A percentile compares a stretch with the other conserved stretches of the same genome.
Conservation (phyloP, 2,888 invertebrate species). For the Scaeva pyrastri region DNA sequence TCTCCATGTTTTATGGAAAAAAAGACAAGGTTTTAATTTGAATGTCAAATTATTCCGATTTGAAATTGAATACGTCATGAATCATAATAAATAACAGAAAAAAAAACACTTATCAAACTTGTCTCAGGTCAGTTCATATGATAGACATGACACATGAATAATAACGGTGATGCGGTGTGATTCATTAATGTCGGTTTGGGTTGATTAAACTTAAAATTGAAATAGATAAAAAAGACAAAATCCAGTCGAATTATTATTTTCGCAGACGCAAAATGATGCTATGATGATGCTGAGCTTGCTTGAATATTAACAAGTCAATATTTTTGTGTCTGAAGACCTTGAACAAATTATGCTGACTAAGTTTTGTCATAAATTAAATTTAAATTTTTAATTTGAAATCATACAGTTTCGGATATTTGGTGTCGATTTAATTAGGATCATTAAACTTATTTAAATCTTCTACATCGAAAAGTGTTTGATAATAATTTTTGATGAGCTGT, state of each 20-base stretch:
- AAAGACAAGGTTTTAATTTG: slow-evolving; percentile 18
- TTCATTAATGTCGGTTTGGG: background rate
- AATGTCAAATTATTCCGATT: background rate
- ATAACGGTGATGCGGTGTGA: background rate
- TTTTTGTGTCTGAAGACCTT: background rate
- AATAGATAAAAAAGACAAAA: background rate
- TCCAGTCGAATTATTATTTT: background rate
- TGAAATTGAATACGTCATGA: slow-evolving; percentile 1
- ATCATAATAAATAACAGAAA: no score
- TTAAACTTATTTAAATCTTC: no score
- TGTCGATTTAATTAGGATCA: no score
- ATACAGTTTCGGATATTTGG: background rate
- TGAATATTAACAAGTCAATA: slow-evolving; percentile 7
- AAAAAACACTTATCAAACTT: background rate
- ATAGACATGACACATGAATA: background rate
- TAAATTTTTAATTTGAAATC: background rate
- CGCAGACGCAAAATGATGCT: slow-evolving; percentile 5
- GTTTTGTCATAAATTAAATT: background rate
- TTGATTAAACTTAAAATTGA: slow-evolving; percentile 23
- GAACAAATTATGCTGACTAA: background rate
- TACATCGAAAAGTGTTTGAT: background rate
- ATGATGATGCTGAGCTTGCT: slow-evolving; percentile 12
- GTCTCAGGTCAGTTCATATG: background rate
- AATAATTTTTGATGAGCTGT: no score
- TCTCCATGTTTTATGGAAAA: background rate